These are phyloP conservation scores for Pseudochirops cupreus DNA, from an alignment of 2,797 vertebrate genomes.

Conservation along the genomic window DNA sequence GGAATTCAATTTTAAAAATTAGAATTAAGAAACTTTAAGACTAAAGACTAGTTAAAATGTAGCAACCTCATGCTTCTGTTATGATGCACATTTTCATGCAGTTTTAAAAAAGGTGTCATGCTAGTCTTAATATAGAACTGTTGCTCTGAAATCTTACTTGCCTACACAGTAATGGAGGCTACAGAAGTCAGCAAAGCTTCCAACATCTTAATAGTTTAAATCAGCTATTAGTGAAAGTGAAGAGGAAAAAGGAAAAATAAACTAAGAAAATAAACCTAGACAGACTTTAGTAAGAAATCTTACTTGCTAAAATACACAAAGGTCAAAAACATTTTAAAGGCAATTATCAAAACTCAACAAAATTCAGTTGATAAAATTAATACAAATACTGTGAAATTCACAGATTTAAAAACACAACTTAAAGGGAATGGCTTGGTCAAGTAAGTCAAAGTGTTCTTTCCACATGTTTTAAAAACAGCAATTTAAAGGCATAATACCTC, in stretches of 20 bases:
- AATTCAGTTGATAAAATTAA: slow-evolving; percentile 55
- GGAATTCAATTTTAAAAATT: slow-evolving; percentile 71
- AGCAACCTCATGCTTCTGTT: slow-evolving; percentile 86
- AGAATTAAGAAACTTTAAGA: slow-evolving; percentile 77
- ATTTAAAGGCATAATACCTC: neutral
- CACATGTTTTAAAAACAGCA: neutral
- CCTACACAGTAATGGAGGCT: slow-evolving; percentile 88
- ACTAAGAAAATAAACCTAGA: slow-evolving; percentile 86
- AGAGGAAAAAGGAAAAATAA: slow-evolving; percentile 90
- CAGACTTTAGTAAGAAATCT: slow-evolving; percentile 84
- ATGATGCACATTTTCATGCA: slow-evolving; percentile 87
- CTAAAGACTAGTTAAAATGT: slow-evolving; percentile 78
- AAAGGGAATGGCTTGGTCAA: slow-evolving; percentile 49
- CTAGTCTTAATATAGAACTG: slow-evolving; percentile 85
- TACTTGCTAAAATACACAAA: slow-evolving; percentile 77
- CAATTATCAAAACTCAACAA: slow-evolving; percentile 58
- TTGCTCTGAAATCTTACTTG: slow-evolving; percentile 90
- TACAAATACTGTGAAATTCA: slow-evolving; percentile 64
- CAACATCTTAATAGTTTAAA: slow-evolving; percentile 94
- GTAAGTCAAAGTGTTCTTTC: slow-evolving; percentile 30
- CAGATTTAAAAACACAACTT: slow-evolving; percentile 67
- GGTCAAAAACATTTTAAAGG: slow-evolving; percentile 29
- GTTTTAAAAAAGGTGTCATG: slow-evolving; percentile 84
- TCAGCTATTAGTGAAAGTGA: slow-evolving; percentile 94
- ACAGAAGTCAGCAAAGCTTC: slow-evolving; percentile 91